These are phyloP conservation scores for Eubasilissa regina DNA, from an alignment of 1,140 invertebrate species.

Conservation along the genomic window DNA sequence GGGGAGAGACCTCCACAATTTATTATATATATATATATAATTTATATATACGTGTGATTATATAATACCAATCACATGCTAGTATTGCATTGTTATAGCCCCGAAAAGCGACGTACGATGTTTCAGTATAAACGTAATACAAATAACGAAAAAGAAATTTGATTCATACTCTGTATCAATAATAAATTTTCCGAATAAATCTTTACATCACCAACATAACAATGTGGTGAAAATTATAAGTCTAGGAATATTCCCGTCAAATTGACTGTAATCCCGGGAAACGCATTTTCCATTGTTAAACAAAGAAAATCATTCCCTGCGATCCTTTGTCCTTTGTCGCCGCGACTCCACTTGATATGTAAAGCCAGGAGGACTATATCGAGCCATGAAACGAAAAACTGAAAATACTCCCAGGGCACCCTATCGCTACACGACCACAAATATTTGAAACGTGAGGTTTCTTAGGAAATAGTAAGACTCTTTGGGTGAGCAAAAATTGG, in stretches of 20 bases:
- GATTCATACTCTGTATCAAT: too few relatives aligned
- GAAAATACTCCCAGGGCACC: constrained; percentile 1
- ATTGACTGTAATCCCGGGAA: neutral
- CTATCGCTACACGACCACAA: constrained; percentile 22
- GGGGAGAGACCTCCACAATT: too few relatives aligned
- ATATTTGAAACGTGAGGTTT: constrained; percentile 34
- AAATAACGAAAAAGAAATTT: too few relatives aligned
- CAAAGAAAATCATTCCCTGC: constrained; percentile 16
- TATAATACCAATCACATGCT: too few relatives aligned
- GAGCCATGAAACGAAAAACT: constrained; percentile 5
- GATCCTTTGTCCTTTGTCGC: neutral
- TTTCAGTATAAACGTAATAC: too few relatives aligned
- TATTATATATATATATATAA: too few relatives aligned
- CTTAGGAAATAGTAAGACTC: constrained; percentile 1
- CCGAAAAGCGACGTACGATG: too few relatives aligned
- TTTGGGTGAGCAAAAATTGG: constrained; percentile 1
- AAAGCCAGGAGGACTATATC: constrained; percentile 27
- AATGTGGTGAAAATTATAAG: too few relatives aligned
- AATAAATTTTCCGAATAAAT: too few relatives aligned
- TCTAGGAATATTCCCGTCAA: neutral
- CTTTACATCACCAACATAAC: too few relatives aligned
- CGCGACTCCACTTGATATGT: constrained; percentile 21
- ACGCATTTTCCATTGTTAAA: constrained; percentile 21
- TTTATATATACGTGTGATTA: too few relatives aligned
- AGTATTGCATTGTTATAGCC: too few relatives aligned